Evolutionary conservation across 2,888 invertebrate genomes (phyloP).

Genomic region (Andrena flavipes): DNA sequence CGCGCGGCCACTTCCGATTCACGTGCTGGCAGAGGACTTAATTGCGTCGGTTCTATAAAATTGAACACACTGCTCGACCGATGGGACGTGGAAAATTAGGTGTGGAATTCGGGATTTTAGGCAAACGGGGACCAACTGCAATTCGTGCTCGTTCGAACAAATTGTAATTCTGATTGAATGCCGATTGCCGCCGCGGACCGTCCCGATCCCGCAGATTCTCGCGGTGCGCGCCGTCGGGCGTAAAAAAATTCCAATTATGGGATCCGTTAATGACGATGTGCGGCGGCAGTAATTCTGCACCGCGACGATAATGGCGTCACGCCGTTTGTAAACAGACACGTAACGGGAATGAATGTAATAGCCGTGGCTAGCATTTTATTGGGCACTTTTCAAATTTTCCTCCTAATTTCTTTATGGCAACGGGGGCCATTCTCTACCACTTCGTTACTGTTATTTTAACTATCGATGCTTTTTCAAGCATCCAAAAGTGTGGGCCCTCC

Average conservation of each 20-base stretch:
- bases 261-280: constrained; percentile 31
- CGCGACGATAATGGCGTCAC: not conserved
- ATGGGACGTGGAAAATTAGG: constrained; percentile 28
- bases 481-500: no score
- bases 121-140: not conserved
- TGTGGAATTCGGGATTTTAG: constrained; percentile 34
- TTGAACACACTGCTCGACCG: not conserved
- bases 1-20: not conserved
- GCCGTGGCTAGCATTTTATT: not conserved
- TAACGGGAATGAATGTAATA: not conserved
- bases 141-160: constrained; percentile 16
- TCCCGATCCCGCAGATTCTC: constrained; percentile 30
- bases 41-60: constrained; percentile 30
- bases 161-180: constrained; percentile 46
- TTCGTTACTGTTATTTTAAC: no score
- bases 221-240: not conserved
- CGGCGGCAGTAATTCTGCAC: constrained; percentile 12
- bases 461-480: no score
- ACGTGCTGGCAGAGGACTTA: constrained; percentile 20
- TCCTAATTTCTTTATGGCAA: not conserved
- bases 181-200: not conserved
- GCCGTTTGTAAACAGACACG: not conserved
- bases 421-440: no score
- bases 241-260: constrained; percentile 52
- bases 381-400: not conserved